Evolutionary conservation across 2,113 vertebrate species (phyloP).

Genomic region (Nansenia antarctica): DNA sequence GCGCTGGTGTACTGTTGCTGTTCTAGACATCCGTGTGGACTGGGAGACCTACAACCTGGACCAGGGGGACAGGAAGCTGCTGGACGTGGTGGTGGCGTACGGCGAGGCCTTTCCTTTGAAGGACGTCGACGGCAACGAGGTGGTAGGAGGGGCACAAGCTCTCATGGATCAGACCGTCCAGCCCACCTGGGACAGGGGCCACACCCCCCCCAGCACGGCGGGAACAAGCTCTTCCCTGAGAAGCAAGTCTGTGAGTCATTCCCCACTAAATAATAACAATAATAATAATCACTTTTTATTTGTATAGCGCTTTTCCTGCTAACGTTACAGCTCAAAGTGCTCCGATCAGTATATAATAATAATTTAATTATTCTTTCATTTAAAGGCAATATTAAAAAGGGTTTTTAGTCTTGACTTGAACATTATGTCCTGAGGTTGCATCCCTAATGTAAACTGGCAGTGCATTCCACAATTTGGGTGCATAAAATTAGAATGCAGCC

Average conservation of each 20-base stretch:
- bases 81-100: constrained; percentile 82
- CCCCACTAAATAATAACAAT: too few species aligned
- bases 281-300: too few species aligned
- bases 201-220: constrained; percentile 31
- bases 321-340: too few species aligned
- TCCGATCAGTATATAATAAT: too few species aligned
- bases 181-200: constrained; percentile 42
- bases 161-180: constrained; percentile 25
- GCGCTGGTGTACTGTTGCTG: constrained; percentile 2
- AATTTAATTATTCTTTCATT: too few species aligned
- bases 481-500: too few species aligned
- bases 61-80: constrained; percentile 64
- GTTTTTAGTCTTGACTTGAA: too few species aligned
- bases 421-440: too few species aligned
- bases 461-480: too few species aligned
- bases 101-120: constrained; percentile 80
- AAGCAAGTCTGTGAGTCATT: constrained; percentile 66
- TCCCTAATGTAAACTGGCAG: too few species aligned
- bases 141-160: constrained; percentile 41
- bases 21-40: constrained; percentile 88
- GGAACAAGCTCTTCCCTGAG: constrained; percentile 45
- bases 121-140: constrained; percentile 68
- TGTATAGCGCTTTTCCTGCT: too few species aligned
- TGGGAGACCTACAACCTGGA: constrained; percentile 83
- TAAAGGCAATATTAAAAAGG: too few species aligned